Conservation (phyloP, 1,140 invertebrate genomes). For the Listronotus oregonensis region DNA sequence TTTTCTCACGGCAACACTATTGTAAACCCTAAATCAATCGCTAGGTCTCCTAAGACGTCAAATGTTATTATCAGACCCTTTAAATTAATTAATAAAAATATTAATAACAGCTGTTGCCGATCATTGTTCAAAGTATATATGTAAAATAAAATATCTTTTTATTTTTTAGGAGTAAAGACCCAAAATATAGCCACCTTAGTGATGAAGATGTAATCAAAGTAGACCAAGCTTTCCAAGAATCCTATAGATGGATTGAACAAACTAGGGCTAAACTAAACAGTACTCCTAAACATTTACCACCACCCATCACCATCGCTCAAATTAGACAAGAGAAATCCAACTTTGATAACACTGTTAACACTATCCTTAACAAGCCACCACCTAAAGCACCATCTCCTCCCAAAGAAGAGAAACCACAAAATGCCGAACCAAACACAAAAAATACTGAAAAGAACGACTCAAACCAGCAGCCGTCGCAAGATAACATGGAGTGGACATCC, state of each 20-base stretch:
- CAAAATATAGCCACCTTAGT: slow-evolving; percentile 83
- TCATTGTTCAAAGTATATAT: too few species aligned
- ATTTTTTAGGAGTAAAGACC: slow-evolving; percentile 36
- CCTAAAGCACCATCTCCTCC: slow-evolving; percentile 68
- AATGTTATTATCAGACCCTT: too few species aligned
- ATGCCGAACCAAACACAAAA: slow-evolving; percentile 35
- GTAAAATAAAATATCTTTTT: not conserved
- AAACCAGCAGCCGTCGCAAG: slow-evolving; percentile 34
- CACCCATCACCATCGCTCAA: slow-evolving; percentile 75
- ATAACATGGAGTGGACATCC: slow-evolving; percentile 51
- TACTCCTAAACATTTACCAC: slow-evolving; percentile 66
- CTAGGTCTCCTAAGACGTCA: too few species aligned
- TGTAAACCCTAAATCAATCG: too few species aligned
- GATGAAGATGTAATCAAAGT: slow-evolving; percentile 80
- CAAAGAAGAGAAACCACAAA: slow-evolving; percentile 51
- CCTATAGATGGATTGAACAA: slow-evolving; percentile 74
- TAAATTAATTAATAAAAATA: too few species aligned
- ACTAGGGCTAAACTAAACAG: slow-evolving; percentile 66
- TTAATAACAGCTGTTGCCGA: too few species aligned
- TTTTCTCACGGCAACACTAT: too few species aligned
- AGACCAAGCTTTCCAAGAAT: slow-evolving; percentile 61
- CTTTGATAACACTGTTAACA: slow-evolving; percentile 71
- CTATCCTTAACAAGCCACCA: slow-evolving; percentile 85
- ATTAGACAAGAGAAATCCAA: slow-evolving; percentile 73
- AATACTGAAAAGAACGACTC: slow-evolving; percentile 24